Percentiles rank a stretch among this genome's conserved stretches.
Evolutionary conservation across 1,140 invertebrate species (phyloP).

Genomic region (Oreohelix idahoensis): DNA sequence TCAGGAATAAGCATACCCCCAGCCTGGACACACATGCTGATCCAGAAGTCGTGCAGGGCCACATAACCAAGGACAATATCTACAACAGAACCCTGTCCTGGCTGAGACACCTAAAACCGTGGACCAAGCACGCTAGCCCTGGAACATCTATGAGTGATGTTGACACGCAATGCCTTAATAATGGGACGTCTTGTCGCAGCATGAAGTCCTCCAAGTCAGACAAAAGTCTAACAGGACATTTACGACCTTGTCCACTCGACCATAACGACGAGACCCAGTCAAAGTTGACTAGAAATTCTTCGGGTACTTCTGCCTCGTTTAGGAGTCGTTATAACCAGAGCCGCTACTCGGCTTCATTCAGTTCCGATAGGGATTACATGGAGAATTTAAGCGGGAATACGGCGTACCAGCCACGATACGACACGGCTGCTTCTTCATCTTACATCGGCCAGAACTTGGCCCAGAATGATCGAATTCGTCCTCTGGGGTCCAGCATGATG

Average conservation of each 20-base stretch:
- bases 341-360: slow-evolving; percentile 27
- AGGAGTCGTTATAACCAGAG: background rate
- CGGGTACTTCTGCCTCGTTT: background rate
- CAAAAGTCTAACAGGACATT: slow-evolving; percentile 10
- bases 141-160: background rate
- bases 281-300: background rate
- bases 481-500: background rate
- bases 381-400: background rate
- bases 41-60: slow-evolving; percentile 5
- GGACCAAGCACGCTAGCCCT: slow-evolving; percentile 38
- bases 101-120: slow-evolving; percentile 48
- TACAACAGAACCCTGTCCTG: slow-evolving; percentile 53
- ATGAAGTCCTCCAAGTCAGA: slow-evolving; percentile 21
- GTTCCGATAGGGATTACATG: background rate
- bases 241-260: background rate
- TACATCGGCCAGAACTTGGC: background rate
- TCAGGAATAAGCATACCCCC: background rate
- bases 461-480: background rate
- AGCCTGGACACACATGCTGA: background rate
- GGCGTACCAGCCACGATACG: background rate
- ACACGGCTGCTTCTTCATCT: background rate
- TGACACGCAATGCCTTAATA: background rate
- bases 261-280: background rate
- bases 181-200: background rate
- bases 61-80: slow-evolving; percentile 43